These are phyloP conservation scores for Alcedo quadribrachys DNA, from an alignment of 2,797 vertebrate species.

Conservation along the genomic window DNA sequence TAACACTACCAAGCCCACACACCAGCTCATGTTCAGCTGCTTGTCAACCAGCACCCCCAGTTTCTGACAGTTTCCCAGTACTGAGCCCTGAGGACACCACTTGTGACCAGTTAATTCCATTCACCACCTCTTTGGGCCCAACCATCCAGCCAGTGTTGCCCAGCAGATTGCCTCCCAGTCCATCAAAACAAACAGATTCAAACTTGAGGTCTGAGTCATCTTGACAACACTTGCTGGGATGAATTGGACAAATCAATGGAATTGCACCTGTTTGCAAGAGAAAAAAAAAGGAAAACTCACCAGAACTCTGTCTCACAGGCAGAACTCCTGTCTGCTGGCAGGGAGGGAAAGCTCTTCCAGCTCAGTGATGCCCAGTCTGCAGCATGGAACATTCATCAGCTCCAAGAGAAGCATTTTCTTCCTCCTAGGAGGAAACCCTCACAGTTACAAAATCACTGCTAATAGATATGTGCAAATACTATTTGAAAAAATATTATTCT, in stretches of 20 bases:
- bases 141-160: too few relatives aligned
- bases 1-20: too few relatives aligned
- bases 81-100: too few relatives aligned
- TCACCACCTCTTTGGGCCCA: too few relatives aligned
- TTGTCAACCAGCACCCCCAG: too few relatives aligned
- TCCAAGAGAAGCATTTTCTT: neutral
- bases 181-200: neutral
- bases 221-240: neutral
- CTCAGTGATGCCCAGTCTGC: neutral
- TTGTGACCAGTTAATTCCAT: too few relatives aligned
- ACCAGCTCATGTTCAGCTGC: too few relatives aligned
- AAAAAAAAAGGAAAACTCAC: neutral
- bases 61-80: too few relatives aligned
- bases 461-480: neutral
- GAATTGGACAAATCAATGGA: neutral
- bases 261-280: neutral
- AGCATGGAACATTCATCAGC: neutral
- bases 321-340: neutral
- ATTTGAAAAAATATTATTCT: neutral
- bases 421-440: neutral
- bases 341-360: neutral
- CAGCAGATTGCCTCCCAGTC: neutral
- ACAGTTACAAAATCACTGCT: neutral
- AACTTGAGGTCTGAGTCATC: neutral
- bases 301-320: neutral